phyloP scores from a whole-genome alignment of 2,113 vertebrate species.

The Chelonoidis abingdonii region DNA sequence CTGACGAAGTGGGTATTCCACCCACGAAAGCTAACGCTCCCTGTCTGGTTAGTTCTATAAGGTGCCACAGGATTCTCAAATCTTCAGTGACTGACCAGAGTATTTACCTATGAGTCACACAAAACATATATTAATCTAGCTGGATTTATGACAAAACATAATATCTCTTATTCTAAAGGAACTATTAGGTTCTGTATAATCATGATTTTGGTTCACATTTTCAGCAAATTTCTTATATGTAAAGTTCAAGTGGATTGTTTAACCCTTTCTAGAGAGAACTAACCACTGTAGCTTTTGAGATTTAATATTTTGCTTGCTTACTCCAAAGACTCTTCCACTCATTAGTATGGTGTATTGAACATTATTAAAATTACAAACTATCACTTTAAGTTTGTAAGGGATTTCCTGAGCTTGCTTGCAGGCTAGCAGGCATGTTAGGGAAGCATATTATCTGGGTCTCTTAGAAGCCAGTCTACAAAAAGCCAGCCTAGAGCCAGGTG shows the following conservation, averaged over 20 bases:
- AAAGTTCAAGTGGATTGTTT: background rate
- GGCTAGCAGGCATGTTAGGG: background rate
- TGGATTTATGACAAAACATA: background rate
- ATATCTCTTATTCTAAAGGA: background rate
- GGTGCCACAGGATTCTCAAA: too few species aligned
- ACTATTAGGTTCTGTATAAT: background rate
- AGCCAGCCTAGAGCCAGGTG: background rate
- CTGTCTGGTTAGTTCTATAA: too few species aligned
- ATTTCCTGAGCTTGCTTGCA: background rate
- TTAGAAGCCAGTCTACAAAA: background rate
- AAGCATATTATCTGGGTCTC: background rate
- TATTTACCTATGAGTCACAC: background rate
- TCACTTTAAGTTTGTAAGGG: too few species aligned
- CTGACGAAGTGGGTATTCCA: too few species aligned
- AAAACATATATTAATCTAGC: background rate
- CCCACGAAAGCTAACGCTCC: too few species aligned
- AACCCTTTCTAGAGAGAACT: background rate
- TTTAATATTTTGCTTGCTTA: background rate
- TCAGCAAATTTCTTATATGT: background rate
- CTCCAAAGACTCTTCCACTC: background rate
- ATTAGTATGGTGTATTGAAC: background rate
- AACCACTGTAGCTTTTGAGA: background rate
- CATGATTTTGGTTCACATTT: background rate
- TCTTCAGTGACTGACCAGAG: background rate
- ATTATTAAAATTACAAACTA: background rate